Base-by-base conservation (phyloP, 2,888 invertebrate species). In the Bombylius discolor region DNA sequence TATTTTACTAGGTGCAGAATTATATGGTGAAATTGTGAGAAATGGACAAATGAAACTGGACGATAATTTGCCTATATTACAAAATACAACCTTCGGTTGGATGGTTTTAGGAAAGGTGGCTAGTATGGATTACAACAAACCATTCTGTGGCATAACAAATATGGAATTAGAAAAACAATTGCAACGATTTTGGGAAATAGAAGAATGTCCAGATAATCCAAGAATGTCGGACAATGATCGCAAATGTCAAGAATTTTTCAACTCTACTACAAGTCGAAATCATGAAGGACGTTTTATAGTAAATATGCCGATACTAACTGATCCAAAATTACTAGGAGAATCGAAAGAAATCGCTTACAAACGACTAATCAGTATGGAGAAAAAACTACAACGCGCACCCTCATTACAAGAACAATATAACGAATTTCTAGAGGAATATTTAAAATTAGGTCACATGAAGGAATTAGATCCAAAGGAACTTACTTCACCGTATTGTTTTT, bases 71-170 rank as follows among this genome's bases (percentile, higher is more conserved):
- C 52, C 49, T 32, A 42, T 49, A 31, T 48, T 59, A 12, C 58
- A 59, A 53, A 55, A 58, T 12, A 56, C 51, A 9, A 5, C 14
- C 9, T 42, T 56, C 33, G 56, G 56, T 4, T 57, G 55, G 56
- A 23, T 58, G 48, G 56, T 59, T 11, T 54, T 57, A 7, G 59
- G 56, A 5, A 31, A 51, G 46, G 31, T 13, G 23, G 45, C 23
- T 46, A 49, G 34, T 48, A 6, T 11, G 11, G 7, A 11, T 11
- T 23, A 23, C 23, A 23, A 23, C 3, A 11, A 42, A 11, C 4
- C 8, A 42, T 11, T 11, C 4, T 42, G 39, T 42, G 39, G 39
- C 4, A 42, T 42, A 4, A 42, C 39, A 8, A 42, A 42, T 42
- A 5, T 42, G 11, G 39, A 42, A 42, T n/a, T n/a, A n/a, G n/a